phyloP scores from a whole-genome alignment of 2,113 vertebrate genomes.

The Festucalex cinctus region DNA sequence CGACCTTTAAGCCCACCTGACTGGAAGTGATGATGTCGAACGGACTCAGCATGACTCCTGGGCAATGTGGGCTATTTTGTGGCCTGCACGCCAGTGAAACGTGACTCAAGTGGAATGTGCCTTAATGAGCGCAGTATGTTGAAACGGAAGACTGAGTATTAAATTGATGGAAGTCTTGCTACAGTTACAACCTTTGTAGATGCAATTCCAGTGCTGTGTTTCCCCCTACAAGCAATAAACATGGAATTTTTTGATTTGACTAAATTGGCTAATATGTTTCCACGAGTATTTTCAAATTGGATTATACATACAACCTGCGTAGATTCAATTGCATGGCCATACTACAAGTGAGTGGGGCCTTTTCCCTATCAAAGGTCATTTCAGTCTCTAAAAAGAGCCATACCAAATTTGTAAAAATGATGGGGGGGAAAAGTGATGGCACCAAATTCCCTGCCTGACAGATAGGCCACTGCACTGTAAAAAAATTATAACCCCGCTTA shows the following conservation, averaged over 20 bases:
- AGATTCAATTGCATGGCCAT: neutral
- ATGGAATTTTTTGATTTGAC: neutral
- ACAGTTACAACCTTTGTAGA: neutral
- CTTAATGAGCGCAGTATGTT: neutral
- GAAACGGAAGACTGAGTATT: neutral
- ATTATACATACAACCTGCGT: neutral
- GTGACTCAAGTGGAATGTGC: slow-evolving; percentile 6
- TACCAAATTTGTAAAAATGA: neutral
- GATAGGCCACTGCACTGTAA: no score
- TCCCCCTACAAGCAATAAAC: no score
- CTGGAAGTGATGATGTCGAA: slow-evolving; percentile 42
- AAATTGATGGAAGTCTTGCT: neutral
- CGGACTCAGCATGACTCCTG: slow-evolving; percentile 31
- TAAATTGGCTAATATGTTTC: neutral
- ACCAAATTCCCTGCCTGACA: no score
- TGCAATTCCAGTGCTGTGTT: neutral
- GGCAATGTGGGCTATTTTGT: slow-evolving; percentile 27
- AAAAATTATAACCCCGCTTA: no score
- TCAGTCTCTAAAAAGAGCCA: neutral
- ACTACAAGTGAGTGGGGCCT: neutral
- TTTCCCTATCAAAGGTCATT: neutral
- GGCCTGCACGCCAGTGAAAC: slow-evolving; percentile 12
- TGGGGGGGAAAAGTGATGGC: no score
- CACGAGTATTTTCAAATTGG: neutral
- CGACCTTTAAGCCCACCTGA: slow-evolving; percentile 36